These are phyloP conservation scores for Dendropsophus ebraccatus DNA, from an alignment of 2,113 vertebrate species.

Conservation along the genomic window DNA sequence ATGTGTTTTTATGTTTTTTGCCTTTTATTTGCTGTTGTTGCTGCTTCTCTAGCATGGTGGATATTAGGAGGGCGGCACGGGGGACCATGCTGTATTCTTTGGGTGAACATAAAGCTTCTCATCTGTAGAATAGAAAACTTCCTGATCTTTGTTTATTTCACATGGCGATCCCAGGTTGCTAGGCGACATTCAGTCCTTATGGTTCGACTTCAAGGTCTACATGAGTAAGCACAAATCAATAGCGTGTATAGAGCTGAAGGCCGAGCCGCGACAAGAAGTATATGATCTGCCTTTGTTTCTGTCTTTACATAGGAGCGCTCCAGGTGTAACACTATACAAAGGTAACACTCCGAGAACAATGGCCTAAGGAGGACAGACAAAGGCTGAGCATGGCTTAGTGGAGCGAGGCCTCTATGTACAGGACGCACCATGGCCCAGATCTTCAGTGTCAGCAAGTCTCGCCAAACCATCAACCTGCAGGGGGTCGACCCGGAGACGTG, in stretches of 20 bases:
- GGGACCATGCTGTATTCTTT: neutral
- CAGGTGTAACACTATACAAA: neutral
- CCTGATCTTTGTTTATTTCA: constrained; percentile 8
- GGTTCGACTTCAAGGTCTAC: constrained; percentile 25
- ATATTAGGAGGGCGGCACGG: neutral
- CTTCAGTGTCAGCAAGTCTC: constrained; percentile 76
- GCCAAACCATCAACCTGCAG: constrained; percentile 80
- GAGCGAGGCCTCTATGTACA: constrained; percentile 61
- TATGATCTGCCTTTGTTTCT: constrained; percentile 22
- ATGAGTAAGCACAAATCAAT: constrained; percentile 51
- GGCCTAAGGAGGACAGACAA: constrained; percentile 48
- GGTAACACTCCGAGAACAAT: constrained; percentile 36
- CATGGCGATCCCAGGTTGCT: constrained; percentile 36
- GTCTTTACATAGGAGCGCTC: constrained; percentile 21
- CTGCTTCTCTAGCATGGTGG: too few species aligned
- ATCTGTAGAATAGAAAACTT: neutral
- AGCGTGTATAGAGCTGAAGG: constrained; percentile 1
- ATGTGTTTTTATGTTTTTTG: too few species aligned
- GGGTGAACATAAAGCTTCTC: neutral
- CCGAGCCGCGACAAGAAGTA: neutral
- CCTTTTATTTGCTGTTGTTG: too few species aligned
- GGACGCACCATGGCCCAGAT: constrained; percentile 85
- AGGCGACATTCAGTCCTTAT: constrained; percentile 7
- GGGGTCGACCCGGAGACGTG: constrained; percentile 97
- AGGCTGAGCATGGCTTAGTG: constrained; percentile 75